Evolutionary conservation across 2,888 invertebrate genomes (phyloP).

Genomic region (Rhaphigaster nebulosa): DNA sequence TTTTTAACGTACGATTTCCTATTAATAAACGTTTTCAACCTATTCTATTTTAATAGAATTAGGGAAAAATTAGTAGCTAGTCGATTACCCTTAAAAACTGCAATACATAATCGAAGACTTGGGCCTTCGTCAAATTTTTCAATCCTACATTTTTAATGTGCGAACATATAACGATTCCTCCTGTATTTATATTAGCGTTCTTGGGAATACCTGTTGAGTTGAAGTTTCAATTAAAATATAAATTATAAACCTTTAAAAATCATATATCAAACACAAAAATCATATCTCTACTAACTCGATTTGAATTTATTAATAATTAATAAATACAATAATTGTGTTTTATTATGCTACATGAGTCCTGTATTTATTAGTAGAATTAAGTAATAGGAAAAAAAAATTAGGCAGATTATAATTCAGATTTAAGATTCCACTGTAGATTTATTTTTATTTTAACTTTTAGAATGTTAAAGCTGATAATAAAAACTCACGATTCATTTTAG

Average conservation of each 20-base stretch:
- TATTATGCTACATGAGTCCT: too few species aligned
- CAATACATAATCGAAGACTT: slow-evolving; percentile 40
- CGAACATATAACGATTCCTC: neutral
- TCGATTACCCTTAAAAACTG: neutral
- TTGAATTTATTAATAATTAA: neutral
- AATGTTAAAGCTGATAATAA: too few species aligned
- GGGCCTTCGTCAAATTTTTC: slow-evolving; percentile 1
- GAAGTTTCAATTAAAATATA: neutral
- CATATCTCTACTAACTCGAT: neutral
- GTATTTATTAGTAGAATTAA: too few species aligned
- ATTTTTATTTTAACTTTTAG: too few species aligned
- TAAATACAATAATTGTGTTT: too few species aligned
- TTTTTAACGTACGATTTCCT: too few species aligned
- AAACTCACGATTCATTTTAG: too few species aligned
- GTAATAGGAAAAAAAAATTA: too few species aligned
- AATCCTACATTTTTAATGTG: neutral
- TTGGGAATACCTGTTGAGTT: slow-evolving; percentile 16
- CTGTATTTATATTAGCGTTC: neutral
- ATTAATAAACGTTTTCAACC: neutral
- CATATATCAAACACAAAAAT: neutral
- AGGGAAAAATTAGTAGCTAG: neutral
- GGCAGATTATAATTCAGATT: too few species aligned
- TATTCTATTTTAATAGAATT: neutral
- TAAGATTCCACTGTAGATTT: too few species aligned
- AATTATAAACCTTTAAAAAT: neutral